Evolutionary conservation across 2,113 vertebrate genomes (phyloP), one percentile per base, ranked within the genome.

Genomic region (Pungitius pungitius): DNA sequence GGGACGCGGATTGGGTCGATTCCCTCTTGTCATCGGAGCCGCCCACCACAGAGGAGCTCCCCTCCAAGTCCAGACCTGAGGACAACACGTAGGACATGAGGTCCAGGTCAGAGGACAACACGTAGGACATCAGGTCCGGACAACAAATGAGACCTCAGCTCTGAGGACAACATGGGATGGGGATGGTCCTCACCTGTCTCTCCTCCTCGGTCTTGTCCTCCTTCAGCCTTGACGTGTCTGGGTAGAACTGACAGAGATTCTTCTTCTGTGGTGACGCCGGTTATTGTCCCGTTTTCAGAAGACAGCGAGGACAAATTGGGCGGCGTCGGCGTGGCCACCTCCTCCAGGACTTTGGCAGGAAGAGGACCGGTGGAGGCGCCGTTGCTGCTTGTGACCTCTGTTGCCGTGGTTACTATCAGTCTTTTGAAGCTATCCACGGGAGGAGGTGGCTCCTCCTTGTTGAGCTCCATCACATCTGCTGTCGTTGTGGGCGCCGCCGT

Each of bases 1-100:
- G 76, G 12, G 92, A 92, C 1, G 90, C 82, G 0, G 92, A 92
- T 73, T 91, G 90, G 1, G 82, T 85, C 66, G 91, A 91, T 17
- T 82, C 89, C 35, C 75, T 79, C 70, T 87, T 88, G 47, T 90
- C 87, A 7, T 83, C 89, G 0, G 89, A 89, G 27, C 73, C 80
- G 33, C 80, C 83, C 0, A 42, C 66, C 69, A 78, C 75, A 0
- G 90, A 88, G 1, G 81, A 86, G 39, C 69, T 82, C n/a, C 91
- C 90, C 26, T 84, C 75, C 33, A 69, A 22, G 40, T 85, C 79
- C 63, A 43, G 30, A 61, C 61, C 26, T 5, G 52, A 55, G 49
- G 49, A 40, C 39, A 40, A 40, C 9, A 37, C 37, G 37, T 39
- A 1, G 7, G 10, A 39, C 37, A 39, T 39, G 7, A n/a, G 45